Evolutionary conservation across 2,113 vertebrate genomes (phyloP), one percentile per base, ranked within the genome.

Genomic region (Ariopsis seemanni): DNA sequence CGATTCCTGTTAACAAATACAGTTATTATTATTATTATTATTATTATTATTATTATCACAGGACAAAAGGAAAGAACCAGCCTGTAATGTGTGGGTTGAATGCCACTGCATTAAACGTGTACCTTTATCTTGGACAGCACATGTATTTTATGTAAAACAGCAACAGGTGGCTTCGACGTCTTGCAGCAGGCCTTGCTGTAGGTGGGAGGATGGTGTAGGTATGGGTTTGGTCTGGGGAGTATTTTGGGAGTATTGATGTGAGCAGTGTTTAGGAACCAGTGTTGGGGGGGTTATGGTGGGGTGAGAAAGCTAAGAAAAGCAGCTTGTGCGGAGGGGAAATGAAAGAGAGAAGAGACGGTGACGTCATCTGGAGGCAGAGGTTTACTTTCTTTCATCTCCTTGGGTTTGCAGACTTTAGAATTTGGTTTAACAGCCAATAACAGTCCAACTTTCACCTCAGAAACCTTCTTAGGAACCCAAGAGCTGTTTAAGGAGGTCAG

Each of bases 161-260:
- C 48, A 52, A 77, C 74, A 77, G 74, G 48, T 77, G 20, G 42
- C 5, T 75, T 50, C 48, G 10, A 75, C 42, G 0, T 11, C 74
- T 77, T 52, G 48, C 48, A 77, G n/a, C 18, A 74, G 18, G 42
- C 71, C 71, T 20, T 20, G 17, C 18, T 77, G 5, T 10, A 53
- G 22, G 74, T 53, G 11, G 48, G 10, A 57, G 9, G 55, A 57
- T 10, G 8, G 55, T 57, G 55, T 57, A 57, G 55, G 18, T 53
- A 48, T 52, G 14, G 52, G 53, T 63, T 22, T 88, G 83, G 82
- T 83, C 86, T 85, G 71, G 62, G 60, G 82, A 82, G 55, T 87
- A 74, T 75, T 75, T 87, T 67, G 83, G 86, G 77, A 84, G 48
- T 82, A 87, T 14, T 71, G 27, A 71, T 71, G 67, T 14, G 9